Evolutionary conservation across 1,140 invertebrate genomes (phyloP), one percentile per base, ranked within the genome.

Genomic region (Druon quercuslanigerum): DNA sequence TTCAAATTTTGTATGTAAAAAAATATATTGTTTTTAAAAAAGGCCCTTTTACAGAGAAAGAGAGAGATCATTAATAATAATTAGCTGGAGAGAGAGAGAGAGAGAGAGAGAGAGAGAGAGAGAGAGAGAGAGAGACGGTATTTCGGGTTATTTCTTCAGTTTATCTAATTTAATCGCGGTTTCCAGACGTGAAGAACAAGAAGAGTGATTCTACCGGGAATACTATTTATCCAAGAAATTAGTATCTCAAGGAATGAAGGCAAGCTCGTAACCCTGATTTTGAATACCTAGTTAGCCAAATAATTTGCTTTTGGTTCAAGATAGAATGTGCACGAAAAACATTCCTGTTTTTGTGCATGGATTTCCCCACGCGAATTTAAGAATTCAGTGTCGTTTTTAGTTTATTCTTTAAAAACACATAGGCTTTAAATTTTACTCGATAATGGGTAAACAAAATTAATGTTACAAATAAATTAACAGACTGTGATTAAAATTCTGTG

Each of bases 1-100:
- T 72, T 25, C 12, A 54, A 12, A n/a, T 19, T 74, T 81, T 77
- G 73, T 3, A 66, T 75, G 71, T 51, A 46, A 76, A 51, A 50
- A n/a, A 72, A 16, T 12, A 71, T n/a, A n/a, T n/a, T n/a, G n/a
- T n/a, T n/a, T n/a, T n/a, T 60, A 33, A 20, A 33, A 12, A 60
- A 5, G 57, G 16, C 25, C 25, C 57, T 57, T 25, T 25, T 9
- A 20, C 11, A 20, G 9, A 14, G 3, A 33, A 25, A 16, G 3
- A 12, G 13, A 60, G 11, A 25, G 9, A 60, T 13, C 12, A 25
- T 13, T 25, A 12, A 25, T 25, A 20, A 25, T 60, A 60, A 7
- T 25, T 1, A 60, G 3, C 25, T 33, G 5, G 25, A 33, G 25
- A 33, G 25, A 33, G 25, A 33, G 20, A 25, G 20, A 3, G 20